phyloP scores from a whole-genome alignment of 1,140 invertebrate species.

The Trachymyrmex cornetzi region DNA sequence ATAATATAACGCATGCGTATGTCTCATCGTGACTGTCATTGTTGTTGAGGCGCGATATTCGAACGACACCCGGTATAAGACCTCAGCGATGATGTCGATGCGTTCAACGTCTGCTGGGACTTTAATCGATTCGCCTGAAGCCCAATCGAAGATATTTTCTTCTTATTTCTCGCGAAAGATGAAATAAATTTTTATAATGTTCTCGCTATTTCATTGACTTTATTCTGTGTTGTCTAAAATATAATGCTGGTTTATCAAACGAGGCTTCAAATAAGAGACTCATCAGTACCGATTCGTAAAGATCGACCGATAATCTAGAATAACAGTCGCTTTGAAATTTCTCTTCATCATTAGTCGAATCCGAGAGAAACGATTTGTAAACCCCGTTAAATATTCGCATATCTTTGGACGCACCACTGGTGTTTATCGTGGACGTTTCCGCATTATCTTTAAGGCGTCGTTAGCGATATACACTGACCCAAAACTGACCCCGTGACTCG shows the following conservation, averaged over 20 bases:
- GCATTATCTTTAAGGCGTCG: constrained; percentile 54
- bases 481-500: constrained; percentile 60
- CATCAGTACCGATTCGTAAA: not conserved
- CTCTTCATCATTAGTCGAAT: not conserved
- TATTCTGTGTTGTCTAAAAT: not conserved
- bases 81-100: not conserved
- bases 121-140: not conserved
- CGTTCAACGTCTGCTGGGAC: not conserved
- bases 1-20: constrained; percentile 75
- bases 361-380: not conserved
- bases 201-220: not conserved
- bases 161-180: not conserved
- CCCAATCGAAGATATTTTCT: not conserved
- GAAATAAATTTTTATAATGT: not conserved
- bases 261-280: not conserved
- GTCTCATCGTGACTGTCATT: not conserved
- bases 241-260: not conserved
- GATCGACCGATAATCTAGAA: not conserved
- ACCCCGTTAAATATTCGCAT: not conserved
- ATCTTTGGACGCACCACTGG: not conserved
- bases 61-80: constrained; percentile 38
- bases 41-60: constrained; percentile 52
- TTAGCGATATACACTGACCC: constrained; percentile 61
- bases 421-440: constrained; percentile 36
- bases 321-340: constrained; percentile 5